phyloP scores from a whole-genome alignment of 2,113 vertebrate genomes.

The Podocnemis expansa region DNA sequence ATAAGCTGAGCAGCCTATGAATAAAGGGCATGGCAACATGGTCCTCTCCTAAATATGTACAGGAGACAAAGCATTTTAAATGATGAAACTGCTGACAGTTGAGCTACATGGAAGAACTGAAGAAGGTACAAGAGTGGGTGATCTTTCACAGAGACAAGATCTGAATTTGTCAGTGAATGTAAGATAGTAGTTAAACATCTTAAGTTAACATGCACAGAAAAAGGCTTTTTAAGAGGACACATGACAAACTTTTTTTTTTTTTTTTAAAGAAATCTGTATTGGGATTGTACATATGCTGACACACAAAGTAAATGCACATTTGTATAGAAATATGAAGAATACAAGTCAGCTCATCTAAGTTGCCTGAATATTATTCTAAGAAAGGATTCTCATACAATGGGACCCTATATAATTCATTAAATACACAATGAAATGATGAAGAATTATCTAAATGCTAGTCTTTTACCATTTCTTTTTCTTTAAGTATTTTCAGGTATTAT shows the following conservation, averaged over 20 bases:
- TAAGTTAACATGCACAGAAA: background rate
- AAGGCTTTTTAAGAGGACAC: background rate
- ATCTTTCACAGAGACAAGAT: background rate
- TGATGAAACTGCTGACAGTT: background rate
- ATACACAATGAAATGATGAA: too few relatives aligned
- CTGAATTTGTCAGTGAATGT: rapidly evolving
- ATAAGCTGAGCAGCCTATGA: background rate
- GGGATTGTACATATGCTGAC: rapidly evolving
- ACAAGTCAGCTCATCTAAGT: background rate
- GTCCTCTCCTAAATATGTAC: background rate
- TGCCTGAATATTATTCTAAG: rapidly evolving
- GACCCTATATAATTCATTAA: background rate
- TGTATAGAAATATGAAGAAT: background rate
- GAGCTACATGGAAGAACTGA: rapidly evolving
- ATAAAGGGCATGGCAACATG: background rate
- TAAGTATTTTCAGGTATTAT: background rate
- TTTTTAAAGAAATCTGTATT: rapidly evolving
- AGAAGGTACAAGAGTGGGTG: background rate
- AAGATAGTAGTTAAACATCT: background rate
- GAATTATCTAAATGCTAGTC: background rate
- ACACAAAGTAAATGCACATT: rapidly evolving
- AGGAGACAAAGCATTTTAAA: background rate
- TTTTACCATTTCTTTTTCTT: background rate
- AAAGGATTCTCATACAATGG: background rate
- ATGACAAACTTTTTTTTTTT: background rate